Evolutionary conservation across 2,888 invertebrate species (phyloP).

Genomic region (Eutolmus rufibarbis): DNA sequence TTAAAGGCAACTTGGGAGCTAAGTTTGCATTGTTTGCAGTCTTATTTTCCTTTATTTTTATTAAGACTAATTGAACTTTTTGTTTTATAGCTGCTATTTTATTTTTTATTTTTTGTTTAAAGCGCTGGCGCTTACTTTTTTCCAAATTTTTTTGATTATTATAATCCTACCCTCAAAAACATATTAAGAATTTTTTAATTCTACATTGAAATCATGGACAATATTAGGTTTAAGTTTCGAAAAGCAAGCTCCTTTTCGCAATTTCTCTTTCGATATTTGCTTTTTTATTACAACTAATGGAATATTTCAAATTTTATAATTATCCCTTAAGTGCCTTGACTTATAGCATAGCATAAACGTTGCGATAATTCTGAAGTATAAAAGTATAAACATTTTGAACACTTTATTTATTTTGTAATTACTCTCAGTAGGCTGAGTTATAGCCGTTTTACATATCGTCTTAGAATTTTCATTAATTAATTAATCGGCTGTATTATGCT

Average conservation of each 20-base stretch:
- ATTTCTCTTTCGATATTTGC: too few relatives aligned
- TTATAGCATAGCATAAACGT: too few relatives aligned
- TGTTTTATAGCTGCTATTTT: not conserved
- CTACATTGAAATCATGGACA: not conserved
- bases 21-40: not conserved
- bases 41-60: not conserved
- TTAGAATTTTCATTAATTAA: too few relatives aligned
- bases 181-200: not conserved
- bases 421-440: too few relatives aligned
- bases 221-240: not conserved
- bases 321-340: too few relatives aligned
- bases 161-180: not conserved
- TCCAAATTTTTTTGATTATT: not conserved
- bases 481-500: too few relatives aligned
- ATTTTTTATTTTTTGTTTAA: not conserved
- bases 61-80: not conserved
- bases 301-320: too few relatives aligned
- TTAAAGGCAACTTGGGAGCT: constrained; percentile 18
- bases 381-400: too few relatives aligned
- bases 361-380: too few relatives aligned
- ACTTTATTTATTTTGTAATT: too few relatives aligned
- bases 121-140: not conserved
- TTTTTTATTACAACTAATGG: not conserved
- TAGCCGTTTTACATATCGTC: too few relatives aligned
- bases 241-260: not conserved